Conservation (phyloP, 2,113 vertebrate species). For the Platysteira castanea region DNA sequence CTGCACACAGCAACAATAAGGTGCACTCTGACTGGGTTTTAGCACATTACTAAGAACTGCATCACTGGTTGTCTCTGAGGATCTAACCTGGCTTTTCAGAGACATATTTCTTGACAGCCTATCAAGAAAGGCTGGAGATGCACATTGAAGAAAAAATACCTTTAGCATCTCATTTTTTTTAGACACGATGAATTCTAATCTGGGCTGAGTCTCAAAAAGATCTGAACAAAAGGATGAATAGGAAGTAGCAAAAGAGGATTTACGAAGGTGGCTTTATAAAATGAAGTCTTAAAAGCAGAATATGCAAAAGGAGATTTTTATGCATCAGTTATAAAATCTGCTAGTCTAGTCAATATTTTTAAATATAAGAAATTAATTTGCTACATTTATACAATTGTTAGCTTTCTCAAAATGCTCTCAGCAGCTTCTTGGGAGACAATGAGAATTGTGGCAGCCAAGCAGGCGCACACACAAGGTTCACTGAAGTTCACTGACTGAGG, state of each 20-base stretch:
- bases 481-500: neutral
- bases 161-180: slow-evolving; percentile 53
- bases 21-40: slow-evolving; percentile 12
- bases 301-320: neutral
- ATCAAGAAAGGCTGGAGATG: slow-evolving; percentile 53
- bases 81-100: slow-evolving; percentile 68
- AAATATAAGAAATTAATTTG: neutral
- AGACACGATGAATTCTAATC: slow-evolving; percentile 51
- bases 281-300: neutral
- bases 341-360: neutral
- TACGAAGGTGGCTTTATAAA: neutral
- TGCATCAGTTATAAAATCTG: neutral
- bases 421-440: neutral
- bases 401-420: neutral
- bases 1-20: slow-evolving; percentile 37
- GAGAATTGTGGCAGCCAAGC: neutral
- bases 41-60: slow-evolving; percentile 31
- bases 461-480: neutral
- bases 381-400: neutral
- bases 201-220: slow-evolving; percentile 38
- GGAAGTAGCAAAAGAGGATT: slow-evolving; percentile 3
- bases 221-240: slow-evolving; percentile 47
- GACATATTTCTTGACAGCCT: slow-evolving; percentile 67
- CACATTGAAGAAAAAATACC: slow-evolving; percentile 60
- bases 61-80: slow-evolving; percentile 54